phyloP scores from a whole-genome alignment of 1,140 invertebrate species.

The Rhynchophorus ferrugineus region DNA sequence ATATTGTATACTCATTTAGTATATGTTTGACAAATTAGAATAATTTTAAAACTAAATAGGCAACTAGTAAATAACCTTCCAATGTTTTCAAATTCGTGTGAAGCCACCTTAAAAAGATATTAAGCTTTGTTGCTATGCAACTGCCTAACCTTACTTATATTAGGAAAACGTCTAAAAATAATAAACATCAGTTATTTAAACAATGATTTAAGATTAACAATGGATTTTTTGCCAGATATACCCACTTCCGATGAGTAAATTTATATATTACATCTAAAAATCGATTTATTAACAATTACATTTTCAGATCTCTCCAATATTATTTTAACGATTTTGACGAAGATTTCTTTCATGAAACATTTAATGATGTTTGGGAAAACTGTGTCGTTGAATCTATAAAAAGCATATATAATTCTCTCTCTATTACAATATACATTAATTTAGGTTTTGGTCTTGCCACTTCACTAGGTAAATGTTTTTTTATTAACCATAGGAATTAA shows the following conservation, averaged over 20 bases:
- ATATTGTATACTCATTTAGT: too few species aligned
- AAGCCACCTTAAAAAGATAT: too few species aligned
- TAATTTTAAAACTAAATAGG: too few species aligned
- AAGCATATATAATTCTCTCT: slow-evolving; percentile 22
- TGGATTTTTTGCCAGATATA: neutral
- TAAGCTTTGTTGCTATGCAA: slow-evolving; percentile 4
- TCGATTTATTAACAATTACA: neutral
- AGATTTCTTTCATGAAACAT: slow-evolving; percentile 20
- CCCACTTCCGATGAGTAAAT: neutral
- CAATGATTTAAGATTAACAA: neutral
- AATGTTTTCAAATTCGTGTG: too few species aligned
- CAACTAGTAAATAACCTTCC: too few species aligned
- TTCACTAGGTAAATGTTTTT: slow-evolving; percentile 19
- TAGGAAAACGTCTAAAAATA: neutral
- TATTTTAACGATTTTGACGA: slow-evolving; percentile 12
- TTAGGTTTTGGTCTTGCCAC: slow-evolving; percentile 23
- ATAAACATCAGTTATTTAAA: neutral
- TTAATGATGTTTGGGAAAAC: slow-evolving; percentile 28
- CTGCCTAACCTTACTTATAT: neutral
- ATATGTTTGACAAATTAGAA: too few species aligned
- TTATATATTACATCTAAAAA: neutral
- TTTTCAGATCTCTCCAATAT: slow-evolving; percentile 4
- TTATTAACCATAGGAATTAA: slow-evolving; percentile 2
- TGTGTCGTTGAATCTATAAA: slow-evolving; percentile 26
- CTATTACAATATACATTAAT: slow-evolving; percentile 24